Evolutionary conservation across 2,888 invertebrate species (phyloP).

Genomic region (Teinopalpus imperialis): DNA sequence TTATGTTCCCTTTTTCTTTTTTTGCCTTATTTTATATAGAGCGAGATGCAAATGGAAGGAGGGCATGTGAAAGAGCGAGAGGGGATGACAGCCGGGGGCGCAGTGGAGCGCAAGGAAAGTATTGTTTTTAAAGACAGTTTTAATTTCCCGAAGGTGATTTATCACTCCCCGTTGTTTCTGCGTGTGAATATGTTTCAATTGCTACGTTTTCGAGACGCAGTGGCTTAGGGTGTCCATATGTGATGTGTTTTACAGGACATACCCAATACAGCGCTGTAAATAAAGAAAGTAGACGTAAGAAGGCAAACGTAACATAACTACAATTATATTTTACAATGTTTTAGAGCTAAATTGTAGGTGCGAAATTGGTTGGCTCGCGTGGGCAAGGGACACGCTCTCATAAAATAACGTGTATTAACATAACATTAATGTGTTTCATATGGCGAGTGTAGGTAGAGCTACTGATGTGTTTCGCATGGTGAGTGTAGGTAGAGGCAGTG

Average conservation of each 20-base stretch:
- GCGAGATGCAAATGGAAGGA: neutral
- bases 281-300: too few species aligned
- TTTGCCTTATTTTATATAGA: neutral
- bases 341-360: too few species aligned
- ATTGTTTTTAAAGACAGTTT: constrained; percentile 81
- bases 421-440: too few species aligned
- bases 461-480: too few species aligned
- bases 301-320: too few species aligned
- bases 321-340: too few species aligned
- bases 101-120: constrained; percentile 61
- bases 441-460: too few species aligned
- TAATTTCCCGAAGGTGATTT: constrained; percentile 83
- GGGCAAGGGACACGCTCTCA: too few species aligned
- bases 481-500: too few species aligned
- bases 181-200: constrained; percentile 51
- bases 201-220: constrained; percentile 36
- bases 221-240: constrained; percentile 30
- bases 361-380: too few species aligned
- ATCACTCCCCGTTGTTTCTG: constrained; percentile 60
- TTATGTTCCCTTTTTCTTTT: constrained; percentile 27
- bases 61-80: constrained; percentile 32
- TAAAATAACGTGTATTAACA: too few species aligned
- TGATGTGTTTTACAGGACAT: constrained; percentile 49
- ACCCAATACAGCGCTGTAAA: too few species aligned
- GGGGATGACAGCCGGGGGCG: constrained; percentile 40